Base-by-base conservation (phyloP, 2,888 invertebrate species). In the Agriopis leucophaearia region DNA sequence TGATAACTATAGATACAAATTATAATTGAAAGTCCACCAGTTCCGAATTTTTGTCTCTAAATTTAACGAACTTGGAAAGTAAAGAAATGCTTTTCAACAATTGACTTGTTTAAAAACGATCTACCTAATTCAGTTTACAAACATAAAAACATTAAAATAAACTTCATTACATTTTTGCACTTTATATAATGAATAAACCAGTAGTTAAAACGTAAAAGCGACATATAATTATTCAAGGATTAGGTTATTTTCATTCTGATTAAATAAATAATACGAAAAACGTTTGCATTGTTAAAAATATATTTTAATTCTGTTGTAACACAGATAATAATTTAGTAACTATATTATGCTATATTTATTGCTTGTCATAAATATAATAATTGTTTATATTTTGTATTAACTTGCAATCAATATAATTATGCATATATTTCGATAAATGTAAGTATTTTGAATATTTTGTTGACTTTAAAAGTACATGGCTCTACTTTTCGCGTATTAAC, bases 391-490 rank as follows among this genome's bases (percentile, higher is more conserved):
- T 48, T 48, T 10, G 12, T 18, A 18, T 27, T 7, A 9, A 48
- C 12, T 48, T 48, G 48, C 18, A 48, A 18, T 48, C 3, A 15
- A 1, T 47, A 9, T 47, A 15, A n/a, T n/a, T 5, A 45, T 45
- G 7, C 13, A 15, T 15, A 45, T 8, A 6, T 45, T n/a, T 45
- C 6, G 9, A 16, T 48, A 48, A 10, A 48, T 27, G 12, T 18
- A 18, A 0, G 4, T 27, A 48, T 48, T 48, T 48, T 35, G 7
- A 51, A 36, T 27, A 51, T 35, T 13, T n/a, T 51, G 0, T 38
- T 62, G 16, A 8, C 47, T 54, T 44, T 72, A 60, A 72, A 80
- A 69, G 76, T 81, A 81, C 81, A 82, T 83, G 81, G 81, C 81
- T 82, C 78, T 71, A 42, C 18, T n/a, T 54, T 7, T n/a, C 6